Base-by-base conservation (phyloP, 2,888 invertebrate species). In the Campoplex nolae region DNA sequence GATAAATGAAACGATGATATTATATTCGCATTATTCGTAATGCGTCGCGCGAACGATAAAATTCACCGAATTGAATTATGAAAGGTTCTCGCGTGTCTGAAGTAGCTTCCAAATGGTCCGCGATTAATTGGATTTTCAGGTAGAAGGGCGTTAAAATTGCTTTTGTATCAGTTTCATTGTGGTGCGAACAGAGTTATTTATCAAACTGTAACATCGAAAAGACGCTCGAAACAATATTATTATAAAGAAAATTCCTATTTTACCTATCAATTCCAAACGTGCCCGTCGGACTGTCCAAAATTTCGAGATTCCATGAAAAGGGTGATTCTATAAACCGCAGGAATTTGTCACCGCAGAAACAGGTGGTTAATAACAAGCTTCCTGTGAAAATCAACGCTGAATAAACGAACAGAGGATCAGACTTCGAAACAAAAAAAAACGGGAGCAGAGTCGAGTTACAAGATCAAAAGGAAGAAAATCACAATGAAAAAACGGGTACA, bases 1-100 rank as follows among this genome's bases (percentile, higher is more conserved):
- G 83, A 83, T 65, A 73, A 86, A 86, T 86, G 71, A 38, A 85
- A 70, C 73, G 81, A 81, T 85, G 16, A 32, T 62, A 45, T 54
- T 35, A 54, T 51, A 54, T 51, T 38, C 67, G 42, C 45, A 9
- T 54, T 67, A 71, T 48, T 67, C 16, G 7, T 45, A 45, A 6
- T 42, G 42, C 42, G 7, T 42, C 7, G 23, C 7, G 23, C 74
- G 67, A 45, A 35, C 71, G 32, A 81, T 81, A 67, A 81, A 76
- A 80, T 68, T 80, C 45, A n/a, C 45, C 51, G 32, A 2, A 54
- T 35, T 7, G 9, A 6, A 73, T 73, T 8, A 6, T 7, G n/a
- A 18, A 73, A 7, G 28, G 38, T 73, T 54, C 54, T 35, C 35
- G 32, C 35, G 32, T 9, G 35, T 11, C 16, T 13, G 7, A 35